phyloP scores from a whole-genome alignment of 2,888 invertebrate species.

The Alloscopus bannaensis region DNA sequence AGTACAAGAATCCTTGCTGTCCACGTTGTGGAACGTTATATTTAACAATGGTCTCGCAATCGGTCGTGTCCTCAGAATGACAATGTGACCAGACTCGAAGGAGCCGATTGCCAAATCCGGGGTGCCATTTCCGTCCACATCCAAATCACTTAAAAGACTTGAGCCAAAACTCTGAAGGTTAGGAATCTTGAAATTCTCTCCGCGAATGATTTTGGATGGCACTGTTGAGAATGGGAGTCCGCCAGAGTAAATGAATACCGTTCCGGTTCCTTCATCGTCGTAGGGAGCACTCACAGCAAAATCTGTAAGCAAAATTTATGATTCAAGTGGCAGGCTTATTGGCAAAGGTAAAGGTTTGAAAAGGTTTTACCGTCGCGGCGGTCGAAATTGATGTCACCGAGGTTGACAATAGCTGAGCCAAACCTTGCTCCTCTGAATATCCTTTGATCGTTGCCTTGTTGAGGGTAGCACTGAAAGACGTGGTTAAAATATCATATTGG shows the following conservation, averaged over 20 bases:
- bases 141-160: constrained; percentile 16
- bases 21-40: neutral
- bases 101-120: constrained; percentile 52
- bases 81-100: constrained; percentile 21
- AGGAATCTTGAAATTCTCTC: neutral
- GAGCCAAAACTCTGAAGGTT: constrained; percentile 48
- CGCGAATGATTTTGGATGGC: constrained; percentile 4
- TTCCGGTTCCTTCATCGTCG: constrained; percentile 35
- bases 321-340: too few species aligned
- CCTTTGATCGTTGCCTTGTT: too few species aligned
- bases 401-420: constrained; percentile 57
- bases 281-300: constrained; percentile 55
- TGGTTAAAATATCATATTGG: too few species aligned
- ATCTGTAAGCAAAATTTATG: constrained; percentile 17
- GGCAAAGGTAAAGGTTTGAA: neutral
- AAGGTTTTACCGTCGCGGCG: neutral
- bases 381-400: constrained; percentile 56
- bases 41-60: neutral
- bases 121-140: constrained; percentile 58
- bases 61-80: constrained; percentile 38
- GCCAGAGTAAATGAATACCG: constrained; percentile 46
- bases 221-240: neutral
- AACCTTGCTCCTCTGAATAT: constrained; percentile 29
- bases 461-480: too few species aligned
- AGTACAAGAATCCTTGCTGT: neutral